Base-by-base conservation (phyloP, 1,140 invertebrate species). In the Aphaenogaster ashmeadi region DNA sequence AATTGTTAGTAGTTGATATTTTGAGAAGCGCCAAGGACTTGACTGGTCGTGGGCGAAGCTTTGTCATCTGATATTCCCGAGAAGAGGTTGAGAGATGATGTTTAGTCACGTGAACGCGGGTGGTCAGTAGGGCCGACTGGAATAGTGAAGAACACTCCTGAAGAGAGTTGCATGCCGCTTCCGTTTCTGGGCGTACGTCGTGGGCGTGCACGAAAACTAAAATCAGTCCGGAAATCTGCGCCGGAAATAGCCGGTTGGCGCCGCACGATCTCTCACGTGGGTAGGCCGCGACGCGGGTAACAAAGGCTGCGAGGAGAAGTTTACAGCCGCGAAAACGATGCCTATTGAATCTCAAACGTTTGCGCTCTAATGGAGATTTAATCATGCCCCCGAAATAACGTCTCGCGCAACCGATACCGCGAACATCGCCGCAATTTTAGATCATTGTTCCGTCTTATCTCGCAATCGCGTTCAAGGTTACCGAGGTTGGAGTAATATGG, bases 131-230 rank as follows among this genome's bases (percentile, higher is more conserved):
- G 64, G 21, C 2, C 2, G 64, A 71, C 64, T 81, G 47, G 33
- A 54, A 69, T 71, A 71, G 66, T 44, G 21, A 71, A 71, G 21
- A 56, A 44, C 47, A 38, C 78, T 71, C 15, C 4, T 54, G 41
- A 18, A 21, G 60, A 52, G 60, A 66, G 44, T 69, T 33, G 77
- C 33, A 50, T 15, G 50, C n/a, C 18, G 50, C 44, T 86, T 88
- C 87, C 87, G 87, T 88, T 77, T 85, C 71, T 77, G 62, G 8
- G 5, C 36, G 47, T 38, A 56, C 27, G 33, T 62, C 72, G 72
- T 88, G 64, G 81, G 87, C 71, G 87, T 86, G 50, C 54, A 88
- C 66, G 81, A 88, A 88, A 77, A 77, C 56, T 75, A 85, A 85
- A 84, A 66, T 78, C 58, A 50, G 36, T 44, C 86, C 58, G 67